Percentiles rank a stretch among this genome's conserved stretches.
Evolutionary conservation across 2,113 vertebrate species (phyloP).

Genomic region (human): DNA sequence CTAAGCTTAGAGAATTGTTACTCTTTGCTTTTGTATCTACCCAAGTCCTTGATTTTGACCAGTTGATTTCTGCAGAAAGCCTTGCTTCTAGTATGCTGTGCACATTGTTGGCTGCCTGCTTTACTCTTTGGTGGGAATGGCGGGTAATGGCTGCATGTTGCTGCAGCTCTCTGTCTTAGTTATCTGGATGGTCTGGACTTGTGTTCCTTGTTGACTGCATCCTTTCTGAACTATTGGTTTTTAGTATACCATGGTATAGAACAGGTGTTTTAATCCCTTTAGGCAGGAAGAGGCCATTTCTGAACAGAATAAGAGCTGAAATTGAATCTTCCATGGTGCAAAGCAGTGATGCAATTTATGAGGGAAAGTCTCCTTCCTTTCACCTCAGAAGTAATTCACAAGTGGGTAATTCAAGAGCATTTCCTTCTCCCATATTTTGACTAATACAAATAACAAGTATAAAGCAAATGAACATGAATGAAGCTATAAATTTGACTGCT

Average conservation of each 20-base stretch:
- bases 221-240: neutral
- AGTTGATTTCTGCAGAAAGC: neutral
- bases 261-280: neutral
- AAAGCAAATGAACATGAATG: neutral
- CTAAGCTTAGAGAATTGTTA: neutral
- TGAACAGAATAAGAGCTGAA: conserved; percentile 34
- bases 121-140: neutral
- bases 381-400: conserved; percentile 27
- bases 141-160: conserved; percentile 56
- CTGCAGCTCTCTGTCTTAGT: conserved; percentile 45
- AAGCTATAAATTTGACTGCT: neutral
- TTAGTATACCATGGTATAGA: neutral
- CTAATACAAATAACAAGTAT: neutral
- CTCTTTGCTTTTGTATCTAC: neutral
- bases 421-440: neutral
- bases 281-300: conserved; percentile 24
- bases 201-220: neutral
- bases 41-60: neutral
- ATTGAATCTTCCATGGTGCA: neutral
- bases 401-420: conserved; percentile 7
- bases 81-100: conserved; percentile 28
- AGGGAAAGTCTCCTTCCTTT: conserved; percentile 27
- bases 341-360: neutral
- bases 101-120: conserved; percentile 54
- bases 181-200: neutral